Percentiles rank a stretch among this genome's conserved stretches.
These are phyloP conservation scores for Bibio marci DNA, from an alignment of 2,888 invertebrate species.

Conservation along the genomic window DNA sequence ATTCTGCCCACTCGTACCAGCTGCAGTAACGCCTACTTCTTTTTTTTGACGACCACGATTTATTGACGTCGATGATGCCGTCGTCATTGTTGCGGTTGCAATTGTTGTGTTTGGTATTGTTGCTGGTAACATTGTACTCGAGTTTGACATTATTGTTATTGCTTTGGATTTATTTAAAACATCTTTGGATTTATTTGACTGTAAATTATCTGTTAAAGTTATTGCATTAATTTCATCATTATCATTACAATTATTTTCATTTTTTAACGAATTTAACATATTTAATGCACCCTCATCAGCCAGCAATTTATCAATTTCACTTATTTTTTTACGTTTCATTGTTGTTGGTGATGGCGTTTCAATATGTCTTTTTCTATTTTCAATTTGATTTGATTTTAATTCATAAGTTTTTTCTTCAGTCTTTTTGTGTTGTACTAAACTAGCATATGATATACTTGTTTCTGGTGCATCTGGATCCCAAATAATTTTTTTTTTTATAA, in stretches of 20 bases:
- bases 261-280: slow-evolving; percentile 63
- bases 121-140: too few relatives aligned
- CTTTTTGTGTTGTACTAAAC: slow-evolving; percentile 19
- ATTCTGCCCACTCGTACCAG: too few relatives aligned
- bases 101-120: slow-evolving; percentile 15
- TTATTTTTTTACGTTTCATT: slow-evolving; percentile 36
- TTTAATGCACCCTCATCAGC: slow-evolving; percentile 79
- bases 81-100: slow-evolving; percentile 20
- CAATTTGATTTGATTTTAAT: not conserved
- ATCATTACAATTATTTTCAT: slow-evolving; percentile 12
- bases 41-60: not conserved
- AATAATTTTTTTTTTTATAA: slow-evolving; percentile 55
- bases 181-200: slow-evolving; percentile 43
- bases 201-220: slow-evolving; percentile 6
- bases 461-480: slow-evolving; percentile 44
- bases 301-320: slow-evolving; percentile 58
- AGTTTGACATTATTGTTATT: too few relatives aligned
- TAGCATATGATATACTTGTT: slow-evolving; percentile 27
- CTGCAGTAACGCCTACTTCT: not conserved
- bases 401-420: slow-evolving; percentile 7
- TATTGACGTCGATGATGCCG: slow-evolving; percentile 12
- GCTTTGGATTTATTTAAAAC: slow-evolving; percentile 30
- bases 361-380: not conserved
- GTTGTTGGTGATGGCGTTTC: slow-evolving; percentile 1
- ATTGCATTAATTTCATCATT: slow-evolving; percentile 21